A percentile compares a stretch with the other conserved stretches of the same genome.
Conservation (phyloP, 2,888 invertebrate genomes). For the Ophioninae sp. region DNA sequence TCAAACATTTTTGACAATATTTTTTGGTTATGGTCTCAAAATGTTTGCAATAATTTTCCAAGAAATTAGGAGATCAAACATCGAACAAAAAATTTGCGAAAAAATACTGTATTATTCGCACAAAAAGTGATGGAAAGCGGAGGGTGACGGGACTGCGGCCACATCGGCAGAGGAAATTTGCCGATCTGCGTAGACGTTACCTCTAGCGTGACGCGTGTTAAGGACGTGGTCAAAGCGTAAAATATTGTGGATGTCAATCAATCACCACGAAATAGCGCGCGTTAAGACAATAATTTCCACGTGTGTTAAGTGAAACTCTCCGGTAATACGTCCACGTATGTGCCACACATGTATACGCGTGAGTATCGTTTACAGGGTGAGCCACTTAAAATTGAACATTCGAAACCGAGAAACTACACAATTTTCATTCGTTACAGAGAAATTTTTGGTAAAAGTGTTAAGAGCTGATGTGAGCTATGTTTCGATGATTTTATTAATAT, state of each 20-base stretch:
- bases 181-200: neutral
- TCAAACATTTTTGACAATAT: too few species aligned
- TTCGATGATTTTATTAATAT: too few species aligned
- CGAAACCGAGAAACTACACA: neutral
- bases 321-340: neutral
- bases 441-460: neutral
- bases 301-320: slow-evolving; percentile 23
- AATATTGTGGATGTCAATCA: slow-evolving; percentile 43
- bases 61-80: too few species aligned
- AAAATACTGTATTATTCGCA: too few species aligned
- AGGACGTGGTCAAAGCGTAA: slow-evolving; percentile 36
- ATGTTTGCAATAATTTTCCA: too few species aligned
- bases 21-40: too few species aligned
- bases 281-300: slow-evolving; percentile 31
- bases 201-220: slow-evolving; percentile 13
- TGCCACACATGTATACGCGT: too few species aligned
- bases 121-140: too few species aligned
- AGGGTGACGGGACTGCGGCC: neutral
- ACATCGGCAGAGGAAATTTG: neutral
- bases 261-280: slow-evolving; percentile 40
- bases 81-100: too few species aligned
- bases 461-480: too few species aligned
- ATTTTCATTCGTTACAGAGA: neutral
- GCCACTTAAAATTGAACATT: neutral
- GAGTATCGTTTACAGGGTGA: too few species aligned